A percentile compares a stretch with the other conserved stretches of the same genome.
These are phyloP conservation scores for Teleogryllus oceanicus DNA, from an alignment of 2,888 invertebrate species.

Conservation along the genomic window DNA sequence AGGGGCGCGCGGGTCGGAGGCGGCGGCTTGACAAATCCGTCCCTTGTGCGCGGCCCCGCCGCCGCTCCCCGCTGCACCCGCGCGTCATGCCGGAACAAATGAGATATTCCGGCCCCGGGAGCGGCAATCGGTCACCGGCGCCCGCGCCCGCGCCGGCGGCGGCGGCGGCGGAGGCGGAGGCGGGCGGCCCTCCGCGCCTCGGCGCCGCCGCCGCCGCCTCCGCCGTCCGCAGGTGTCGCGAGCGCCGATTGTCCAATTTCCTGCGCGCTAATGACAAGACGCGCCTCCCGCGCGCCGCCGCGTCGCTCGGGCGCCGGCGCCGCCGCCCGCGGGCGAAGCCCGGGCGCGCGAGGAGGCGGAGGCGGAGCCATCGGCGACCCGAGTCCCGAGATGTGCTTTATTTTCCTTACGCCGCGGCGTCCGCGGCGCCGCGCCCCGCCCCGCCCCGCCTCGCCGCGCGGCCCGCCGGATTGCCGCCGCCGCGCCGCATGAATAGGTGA, in stretches of 20 bases:
- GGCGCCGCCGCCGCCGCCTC: neutral
- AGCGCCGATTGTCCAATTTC: neutral
- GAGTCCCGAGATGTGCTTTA: neutral
- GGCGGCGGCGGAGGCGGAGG: neutral
- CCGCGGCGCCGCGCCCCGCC: neutral
- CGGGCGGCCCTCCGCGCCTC: neutral
- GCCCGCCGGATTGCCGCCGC: conserved; percentile 18
- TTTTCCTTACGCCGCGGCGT: neutral
- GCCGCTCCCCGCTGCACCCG: conserved; percentile 25
- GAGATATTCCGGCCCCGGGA: conserved; percentile 29
- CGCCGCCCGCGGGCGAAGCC: neutral
- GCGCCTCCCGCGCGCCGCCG: neutral
- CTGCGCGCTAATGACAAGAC: conserved; percentile 8
- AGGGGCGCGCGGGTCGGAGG: conserved; percentile 19
- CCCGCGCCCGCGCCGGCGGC: neutral
- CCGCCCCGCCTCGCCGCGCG: neutral
- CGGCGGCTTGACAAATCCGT: conserved; percentile 1
- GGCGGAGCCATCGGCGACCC: neutral
- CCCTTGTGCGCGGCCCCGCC: conserved; percentile 27
- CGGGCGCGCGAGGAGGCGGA: neutral
- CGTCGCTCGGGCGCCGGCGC: neutral
- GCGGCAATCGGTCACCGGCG: conserved; percentile 27
- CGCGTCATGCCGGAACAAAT: conserved; percentile 31
- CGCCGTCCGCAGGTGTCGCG: neutral
- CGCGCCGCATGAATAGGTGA: conserved; percentile 36